Evolutionary conservation across 2,113 vertebrate genomes (phyloP).

Genomic region (Hyperoodon ampullatus): DNA sequence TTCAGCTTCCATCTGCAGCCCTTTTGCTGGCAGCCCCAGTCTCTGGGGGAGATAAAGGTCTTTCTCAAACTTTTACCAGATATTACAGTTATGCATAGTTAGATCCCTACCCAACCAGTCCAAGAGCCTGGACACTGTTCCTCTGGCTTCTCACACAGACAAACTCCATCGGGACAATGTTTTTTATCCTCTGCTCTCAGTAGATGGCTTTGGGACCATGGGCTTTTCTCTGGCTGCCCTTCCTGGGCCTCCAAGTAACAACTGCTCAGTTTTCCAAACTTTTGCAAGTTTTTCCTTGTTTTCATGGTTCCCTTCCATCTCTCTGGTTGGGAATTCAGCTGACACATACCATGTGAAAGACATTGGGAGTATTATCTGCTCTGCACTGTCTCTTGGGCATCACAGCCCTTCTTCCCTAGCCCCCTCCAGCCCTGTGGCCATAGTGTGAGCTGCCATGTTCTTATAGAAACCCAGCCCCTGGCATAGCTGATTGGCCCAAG

Average conservation of each 20-base stretch:
- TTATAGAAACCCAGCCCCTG: rapidly evolving
- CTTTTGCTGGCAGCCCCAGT: not conserved
- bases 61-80: not conserved
- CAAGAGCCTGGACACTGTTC: rapidly evolving
- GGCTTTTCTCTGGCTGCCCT: not conserved
- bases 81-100: not conserved
- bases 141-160: not conserved
- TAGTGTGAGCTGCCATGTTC: not conserved
- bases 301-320: not conserved
- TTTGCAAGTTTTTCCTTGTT: not conserved
- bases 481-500: not conserved
- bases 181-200: not conserved
- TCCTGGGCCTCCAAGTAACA: not conserved
- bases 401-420: not conserved
- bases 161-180: not conserved
- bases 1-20: not conserved
- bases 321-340: not conserved
- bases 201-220: not conserved
- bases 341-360: not conserved
- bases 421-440: not conserved
- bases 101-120: not conserved
- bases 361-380: not conserved
- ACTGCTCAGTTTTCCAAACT: not conserved
- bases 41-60: not conserved
- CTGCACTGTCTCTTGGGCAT: not conserved